These are phyloP conservation scores for Turdus rufiventris DNA, from an alignment of 2,113 vertebrate species.

Conservation along the genomic window DNA sequence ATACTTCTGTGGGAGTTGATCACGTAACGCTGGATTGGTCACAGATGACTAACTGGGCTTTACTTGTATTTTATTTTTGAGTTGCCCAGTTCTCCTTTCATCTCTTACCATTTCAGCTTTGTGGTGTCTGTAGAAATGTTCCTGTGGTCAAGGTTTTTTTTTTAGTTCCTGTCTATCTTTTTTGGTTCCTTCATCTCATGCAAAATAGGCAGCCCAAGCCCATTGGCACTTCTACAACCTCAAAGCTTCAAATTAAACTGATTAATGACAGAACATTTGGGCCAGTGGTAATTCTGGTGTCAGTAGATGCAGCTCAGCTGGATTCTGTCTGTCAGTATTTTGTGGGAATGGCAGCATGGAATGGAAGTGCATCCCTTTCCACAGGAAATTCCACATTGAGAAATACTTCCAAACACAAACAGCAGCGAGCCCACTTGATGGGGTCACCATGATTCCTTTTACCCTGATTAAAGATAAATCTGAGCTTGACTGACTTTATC, in stretches of 20 bases:
- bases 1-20: not conserved
- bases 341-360: not conserved
- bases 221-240: not conserved
- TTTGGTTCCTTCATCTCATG: slow-evolving; percentile 9
- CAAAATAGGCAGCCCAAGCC: not conserved
- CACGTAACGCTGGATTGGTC: not conserved
- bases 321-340: not conserved
- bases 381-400: not conserved
- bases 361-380: not conserved
- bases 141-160: not conserved
- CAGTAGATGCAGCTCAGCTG: not conserved
- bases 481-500: not conserved
- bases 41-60: slow-evolving; percentile 13
- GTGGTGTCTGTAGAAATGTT: slow-evolving; percentile 24
- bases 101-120: not conserved
- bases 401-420: not conserved
- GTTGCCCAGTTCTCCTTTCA: slow-evolving; percentile 18
- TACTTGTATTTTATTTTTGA: not conserved
- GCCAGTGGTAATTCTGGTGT: not conserved
- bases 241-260: not conserved
- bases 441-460: not conserved
- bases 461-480: not conserved
- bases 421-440: fast-evolving
- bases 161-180: not conserved
- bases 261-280: not conserved